Percentiles rank a stretch among this genome's conserved stretches.
These are phyloP conservation scores for Desoria tigrina DNA, from an alignment of 2,888 invertebrate genomes.

Conservation along the genomic window DNA sequence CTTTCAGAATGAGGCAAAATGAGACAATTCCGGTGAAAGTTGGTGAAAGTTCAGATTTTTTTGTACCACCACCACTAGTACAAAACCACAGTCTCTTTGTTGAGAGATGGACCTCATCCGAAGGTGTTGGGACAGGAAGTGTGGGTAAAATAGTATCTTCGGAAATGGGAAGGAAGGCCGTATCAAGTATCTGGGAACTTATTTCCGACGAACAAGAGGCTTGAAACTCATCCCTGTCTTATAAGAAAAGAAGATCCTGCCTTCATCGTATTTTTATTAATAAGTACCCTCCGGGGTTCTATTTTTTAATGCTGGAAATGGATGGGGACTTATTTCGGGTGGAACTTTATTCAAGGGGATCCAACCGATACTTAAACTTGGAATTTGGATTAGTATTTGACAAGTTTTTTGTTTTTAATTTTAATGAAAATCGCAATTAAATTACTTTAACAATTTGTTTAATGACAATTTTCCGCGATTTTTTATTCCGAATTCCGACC, in stretches of 20 bases:
- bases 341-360: no score
- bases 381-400: no score
- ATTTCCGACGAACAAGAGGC: slow-evolving; percentile 1
- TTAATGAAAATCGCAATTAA: no score
- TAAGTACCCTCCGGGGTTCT: not conserved
- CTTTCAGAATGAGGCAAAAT: not conserved
- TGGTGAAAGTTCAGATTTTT: not conserved
- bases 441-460: no score
- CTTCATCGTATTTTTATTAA: not conserved
- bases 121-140: not conserved
- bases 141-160: slow-evolving; percentile 4
- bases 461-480: no score
- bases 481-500: no score
- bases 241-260: not conserved
- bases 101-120: no score
- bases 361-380: no score
- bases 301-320: no score
- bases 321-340: no score
- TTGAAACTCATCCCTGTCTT: no score
- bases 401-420: no score
- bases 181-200: not conserved
- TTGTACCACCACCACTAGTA: not conserved
- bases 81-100: not conserved
- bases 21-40: not conserved
- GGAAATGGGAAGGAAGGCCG: not conserved